A percentile compares a stretch with the other conserved stretches of the same genome.
These are phyloP conservation scores for Callipepla californica DNA, from an alignment of 2,113 vertebrate genomes.

Conservation along the genomic window DNA sequence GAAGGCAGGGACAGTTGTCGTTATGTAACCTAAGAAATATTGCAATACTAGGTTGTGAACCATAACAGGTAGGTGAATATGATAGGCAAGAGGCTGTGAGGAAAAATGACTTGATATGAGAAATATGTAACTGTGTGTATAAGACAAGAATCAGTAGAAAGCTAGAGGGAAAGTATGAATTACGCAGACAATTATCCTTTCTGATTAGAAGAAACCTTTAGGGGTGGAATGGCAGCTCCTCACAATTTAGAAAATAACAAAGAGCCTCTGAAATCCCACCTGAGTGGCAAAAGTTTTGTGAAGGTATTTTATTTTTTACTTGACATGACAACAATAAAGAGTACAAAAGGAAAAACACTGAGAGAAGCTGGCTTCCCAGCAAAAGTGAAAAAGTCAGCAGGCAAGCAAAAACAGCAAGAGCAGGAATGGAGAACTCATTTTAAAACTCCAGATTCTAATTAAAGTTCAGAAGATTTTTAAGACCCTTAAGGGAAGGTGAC, in stretches of 20 bases:
- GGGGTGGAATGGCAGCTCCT: not conserved
- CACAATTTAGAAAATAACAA: not conserved
- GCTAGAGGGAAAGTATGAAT: not conserved
- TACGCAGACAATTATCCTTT: constrained; percentile 11
- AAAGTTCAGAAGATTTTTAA: constrained; percentile 24
- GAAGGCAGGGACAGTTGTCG: not conserved
- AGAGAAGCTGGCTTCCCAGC: not conserved
- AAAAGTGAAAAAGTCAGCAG: constrained; percentile 31
- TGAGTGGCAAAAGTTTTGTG: not conserved
- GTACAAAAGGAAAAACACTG: not conserved
- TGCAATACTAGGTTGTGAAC: not conserved
- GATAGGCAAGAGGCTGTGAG: not conserved
- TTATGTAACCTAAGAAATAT: not conserved
- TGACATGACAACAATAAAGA: constrained; percentile 16
- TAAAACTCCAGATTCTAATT: constrained; percentile 27
- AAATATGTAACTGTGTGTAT: not conserved
- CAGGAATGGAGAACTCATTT: constrained; percentile 9
- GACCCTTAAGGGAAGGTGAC: constrained; percentile 3
- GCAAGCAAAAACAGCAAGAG: constrained; percentile 4
- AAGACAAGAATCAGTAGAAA: not conserved
- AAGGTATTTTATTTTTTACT: constrained; percentile 31
- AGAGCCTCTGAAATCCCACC: not conserved
- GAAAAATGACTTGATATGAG: not conserved
- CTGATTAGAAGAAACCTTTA: constrained; percentile 11
- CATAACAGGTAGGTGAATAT: not conserved